phyloP scores from a whole-genome alignment of 2,888 invertebrate species.

The Sminthurides aquaticus region DNA sequence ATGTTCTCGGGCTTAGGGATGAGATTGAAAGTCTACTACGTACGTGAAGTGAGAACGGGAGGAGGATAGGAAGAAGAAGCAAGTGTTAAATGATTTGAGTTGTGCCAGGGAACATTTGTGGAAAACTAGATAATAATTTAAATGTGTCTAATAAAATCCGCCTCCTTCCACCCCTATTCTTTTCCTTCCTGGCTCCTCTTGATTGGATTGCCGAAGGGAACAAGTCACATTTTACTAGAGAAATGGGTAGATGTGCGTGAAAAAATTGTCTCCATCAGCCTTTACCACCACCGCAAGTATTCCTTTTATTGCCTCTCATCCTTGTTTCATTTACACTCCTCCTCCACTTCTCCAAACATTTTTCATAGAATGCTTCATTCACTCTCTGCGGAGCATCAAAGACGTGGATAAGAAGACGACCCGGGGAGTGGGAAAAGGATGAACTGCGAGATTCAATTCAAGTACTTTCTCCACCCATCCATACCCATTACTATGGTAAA shows the following conservation, averaged over 20 bases:
- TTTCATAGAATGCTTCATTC: neutral
- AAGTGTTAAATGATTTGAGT: neutral
- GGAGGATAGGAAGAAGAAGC: no score
- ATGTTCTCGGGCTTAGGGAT: no score
- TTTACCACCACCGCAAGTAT: neutral
- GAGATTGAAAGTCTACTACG: no score
- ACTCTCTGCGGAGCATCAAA: no score
- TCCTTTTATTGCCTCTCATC: neutral
- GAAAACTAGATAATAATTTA: constrained; percentile 17
- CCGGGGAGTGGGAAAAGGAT: no score
- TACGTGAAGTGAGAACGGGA: no score
- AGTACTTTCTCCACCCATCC: no score
- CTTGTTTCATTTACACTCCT: neutral
- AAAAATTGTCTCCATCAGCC: constrained; percentile 8
- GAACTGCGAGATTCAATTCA: no score
- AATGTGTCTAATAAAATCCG: constrained; percentile 21
- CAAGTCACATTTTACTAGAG: constrained; percentile 15
- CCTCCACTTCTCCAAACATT: no score
- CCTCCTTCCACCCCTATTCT: constrained; percentile 12
- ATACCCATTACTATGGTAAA: no score
- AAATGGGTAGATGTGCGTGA: constrained; percentile 11
- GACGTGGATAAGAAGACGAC: no score
- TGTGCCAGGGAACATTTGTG: neutral
- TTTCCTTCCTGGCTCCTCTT: constrained; percentile 20
- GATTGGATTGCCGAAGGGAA: constrained; percentile 19